A percentile compares a stretch with the other conserved stretches of the same genome.
These are phyloP conservation scores for Atrina japonica DNA, from an alignment of 2,888 invertebrate species.

Conservation along the genomic window DNA sequence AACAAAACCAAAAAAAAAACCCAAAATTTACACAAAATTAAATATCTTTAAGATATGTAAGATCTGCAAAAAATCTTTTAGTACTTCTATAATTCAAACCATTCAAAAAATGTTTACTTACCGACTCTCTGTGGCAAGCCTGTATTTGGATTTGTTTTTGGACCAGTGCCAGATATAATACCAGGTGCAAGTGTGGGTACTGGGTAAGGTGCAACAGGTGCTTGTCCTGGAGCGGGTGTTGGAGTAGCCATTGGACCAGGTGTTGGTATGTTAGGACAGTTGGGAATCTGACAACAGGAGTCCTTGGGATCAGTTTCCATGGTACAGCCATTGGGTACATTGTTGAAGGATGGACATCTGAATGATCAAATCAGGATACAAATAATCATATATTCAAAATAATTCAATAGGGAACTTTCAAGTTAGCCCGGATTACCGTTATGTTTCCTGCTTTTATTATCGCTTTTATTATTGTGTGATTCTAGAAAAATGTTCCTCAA, in stretches of 20 bases:
- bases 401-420: no score
- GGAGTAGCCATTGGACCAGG: slow-evolving; percentile 43
- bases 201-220: slow-evolving; percentile 53
- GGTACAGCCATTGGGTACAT: slow-evolving; percentile 59
- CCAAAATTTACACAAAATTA: no score
- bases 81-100: no score
- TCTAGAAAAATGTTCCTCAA: no score
- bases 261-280: slow-evolving; percentile 60
- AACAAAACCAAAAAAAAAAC: no score
- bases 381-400: neutral
- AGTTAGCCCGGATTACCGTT: no score
- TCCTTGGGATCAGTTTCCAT: slow-evolving; percentile 62
- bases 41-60: no score
- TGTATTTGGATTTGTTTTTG: slow-evolving; percentile 55
- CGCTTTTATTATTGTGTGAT: neutral
- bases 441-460: neutral
- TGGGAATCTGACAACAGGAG: slow-evolving; percentile 63
- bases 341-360: slow-evolving; percentile 67
- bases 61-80: no score
- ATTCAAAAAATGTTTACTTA: no score
- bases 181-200: slow-evolving; percentile 60
- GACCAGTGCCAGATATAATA: slow-evolving; percentile 54
- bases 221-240: slow-evolving; percentile 39
- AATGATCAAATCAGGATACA: neutral
- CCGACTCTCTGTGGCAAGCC: slow-evolving; percentile 54